phyloP scores from a whole-genome alignment of 1,140 invertebrate species.

The Camponotus vicinus region DNA sequence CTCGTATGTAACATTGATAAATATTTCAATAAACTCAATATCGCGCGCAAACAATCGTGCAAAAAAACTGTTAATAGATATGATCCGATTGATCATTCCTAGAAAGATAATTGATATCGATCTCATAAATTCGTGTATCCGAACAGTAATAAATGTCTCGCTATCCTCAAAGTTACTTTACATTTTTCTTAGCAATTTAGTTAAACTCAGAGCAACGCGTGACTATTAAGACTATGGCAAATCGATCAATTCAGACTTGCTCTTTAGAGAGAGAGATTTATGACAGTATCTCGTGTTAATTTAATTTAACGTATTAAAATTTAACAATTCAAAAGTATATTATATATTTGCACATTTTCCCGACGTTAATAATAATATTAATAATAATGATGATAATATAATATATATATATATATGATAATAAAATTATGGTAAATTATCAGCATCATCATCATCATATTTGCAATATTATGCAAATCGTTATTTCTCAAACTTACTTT shows the following conservation, averaged over 20 bases:
- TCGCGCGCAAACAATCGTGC: conserved; percentile 59
- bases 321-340: conserved; percentile 1
- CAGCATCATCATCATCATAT: neutral
- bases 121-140: conserved; percentile 46
- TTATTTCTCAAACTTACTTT: neutral
- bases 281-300: neutral
- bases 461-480: neutral
- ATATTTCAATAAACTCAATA: conserved; percentile 79
- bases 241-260: conserved; percentile 1
- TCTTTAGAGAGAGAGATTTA: neutral
- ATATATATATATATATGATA: neutral
- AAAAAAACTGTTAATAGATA: conserved; percentile 17
- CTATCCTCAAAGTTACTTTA: conserved; percentile 17
- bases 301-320: neutral
- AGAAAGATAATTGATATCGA: conserved; percentile 50
- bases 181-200: neutral
- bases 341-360: neutral
- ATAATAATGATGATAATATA: conserved; percentile 1
- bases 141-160: conserved; percentile 43
- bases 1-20: conserved; percentile 74
- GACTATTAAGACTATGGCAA: conserved; percentile 8
- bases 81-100: conserved; percentile 20
- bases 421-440: neutral
- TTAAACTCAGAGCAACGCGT: conserved; percentile 44
- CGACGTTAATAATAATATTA: conserved; percentile 6